phyloP scores from a whole-genome alignment of 2,888 invertebrate species.

The Drosophila picticornis region DNA sequence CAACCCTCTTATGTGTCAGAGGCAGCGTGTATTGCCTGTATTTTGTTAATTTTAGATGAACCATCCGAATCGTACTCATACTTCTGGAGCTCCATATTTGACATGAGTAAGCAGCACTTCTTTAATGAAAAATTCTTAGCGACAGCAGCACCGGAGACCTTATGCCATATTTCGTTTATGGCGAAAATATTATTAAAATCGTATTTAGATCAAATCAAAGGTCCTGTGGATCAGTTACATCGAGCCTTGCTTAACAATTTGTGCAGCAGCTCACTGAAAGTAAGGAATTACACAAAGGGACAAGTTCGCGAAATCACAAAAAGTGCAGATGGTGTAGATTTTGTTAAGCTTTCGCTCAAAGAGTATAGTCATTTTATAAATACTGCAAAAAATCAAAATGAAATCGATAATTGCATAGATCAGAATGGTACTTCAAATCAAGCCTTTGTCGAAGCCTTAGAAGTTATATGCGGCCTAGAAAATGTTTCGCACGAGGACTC shows the following conservation, averaged over 20 bases:
- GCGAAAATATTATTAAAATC: conserved; percentile 90
- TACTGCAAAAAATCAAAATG: conserved; percentile 86
- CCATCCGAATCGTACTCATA: conserved; percentile 85
- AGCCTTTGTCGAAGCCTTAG: conserved; percentile 80
- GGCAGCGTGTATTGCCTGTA: conserved; percentile 89
- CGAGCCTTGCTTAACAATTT: conserved; percentile 90
- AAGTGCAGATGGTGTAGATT: conserved; percentile 86
- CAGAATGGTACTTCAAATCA: conserved; percentile 70
- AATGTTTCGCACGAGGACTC: conserved; percentile 85
- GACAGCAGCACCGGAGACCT: conserved; percentile 89
- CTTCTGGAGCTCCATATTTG: conserved; percentile 90
- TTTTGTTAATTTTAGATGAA: conserved; percentile 88
- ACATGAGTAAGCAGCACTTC: conserved; percentile 92
- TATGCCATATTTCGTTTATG: conserved; percentile 90
- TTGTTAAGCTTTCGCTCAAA: conserved; percentile 88
- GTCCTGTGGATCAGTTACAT: conserved; percentile 89
- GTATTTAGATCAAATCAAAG: conserved; percentile 89
- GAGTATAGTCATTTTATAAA: conserved; percentile 90
- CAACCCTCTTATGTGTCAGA: conserved; percentile 90
- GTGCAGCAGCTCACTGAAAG: conserved; percentile 88
- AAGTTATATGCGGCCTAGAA: conserved; percentile 76
- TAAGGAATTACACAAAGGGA: conserved; percentile 88
- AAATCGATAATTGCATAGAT: conserved; percentile 68
- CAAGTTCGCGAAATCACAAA: conserved; percentile 88
- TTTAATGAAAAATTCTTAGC: conserved; percentile 93